Base-by-base conservation (phyloP, 1,140 invertebrate species). In the Psilanteris sp. region DNA sequence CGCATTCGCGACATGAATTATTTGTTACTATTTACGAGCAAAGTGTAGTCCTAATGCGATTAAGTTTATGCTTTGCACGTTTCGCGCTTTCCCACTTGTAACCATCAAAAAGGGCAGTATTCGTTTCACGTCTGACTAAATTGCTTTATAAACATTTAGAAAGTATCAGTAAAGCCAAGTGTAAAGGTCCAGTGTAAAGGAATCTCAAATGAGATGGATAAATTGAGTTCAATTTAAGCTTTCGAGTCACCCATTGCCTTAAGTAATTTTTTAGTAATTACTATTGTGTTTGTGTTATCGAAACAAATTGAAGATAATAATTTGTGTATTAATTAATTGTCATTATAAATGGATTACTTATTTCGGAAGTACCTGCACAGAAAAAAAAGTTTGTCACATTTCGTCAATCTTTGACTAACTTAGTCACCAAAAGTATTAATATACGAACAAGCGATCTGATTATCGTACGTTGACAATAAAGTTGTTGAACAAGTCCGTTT, bases 91-190 rank as follows among this genome's bases (percentile, higher is more conserved):
- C 1, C 57, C 39, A 55, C 48, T 61, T 55, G 46, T 37, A 55
- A 62, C 41, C 8, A 2, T 5, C 24, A 13, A n/a, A 44, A 3
- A 61, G 5, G 4, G 11, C 11, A 0, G 64, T 34, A 64, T 64
- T 76, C 72, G 22, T 59, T 57, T 27, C 64, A 70, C 72, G 72
- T 76, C 24, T 34, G 10, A 31, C 34, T 11, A 55, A 64, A 70
- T 76, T 66, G 64, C 57, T 64, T 76, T 68, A 75, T 68, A 75
- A 75, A 75, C 62, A 75, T 75, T 68, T 64, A 14, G 24, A 18
- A 64, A 67, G 64, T 75, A 75, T 57, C 36, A n/a, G 14, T 55
- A 59, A 54, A 18, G 5, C 10, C 8, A 10, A 39, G 34, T 18
- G 44, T 26, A 3, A 46, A 20, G 22, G 22, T 59, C 32, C 36